Evolutionary conservation across 2,888 invertebrate genomes (phyloP).

Genomic region (Polymixis flavicincta): DNA sequence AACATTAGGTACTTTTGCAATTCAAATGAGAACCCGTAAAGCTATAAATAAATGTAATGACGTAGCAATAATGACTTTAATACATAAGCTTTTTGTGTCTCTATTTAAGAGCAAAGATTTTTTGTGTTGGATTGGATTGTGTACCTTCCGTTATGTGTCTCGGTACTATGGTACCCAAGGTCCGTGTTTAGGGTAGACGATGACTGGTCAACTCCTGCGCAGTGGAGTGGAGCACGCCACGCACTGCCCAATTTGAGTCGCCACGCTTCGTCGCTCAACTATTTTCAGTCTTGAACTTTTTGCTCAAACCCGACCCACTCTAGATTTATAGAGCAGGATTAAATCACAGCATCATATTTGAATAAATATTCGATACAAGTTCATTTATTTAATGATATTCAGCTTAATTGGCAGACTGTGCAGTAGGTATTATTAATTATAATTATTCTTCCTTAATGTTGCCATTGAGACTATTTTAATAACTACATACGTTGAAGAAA

Average conservation of each 20-base stretch:
- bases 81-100: slow-evolving; percentile 18
- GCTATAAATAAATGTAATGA: slow-evolving; percentile 6
- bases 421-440: slow-evolving; percentile 27
- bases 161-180: slow-evolving; percentile 48
- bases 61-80: slow-evolving; percentile 16
- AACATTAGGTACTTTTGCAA: slow-evolving; percentile 11
- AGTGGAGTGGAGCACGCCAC: slow-evolving; percentile 78
- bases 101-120: slow-evolving; percentile 11
- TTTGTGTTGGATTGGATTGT: slow-evolving; percentile 21
- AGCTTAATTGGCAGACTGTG: slow-evolving; percentile 8
- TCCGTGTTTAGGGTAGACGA: slow-evolving; percentile 65
- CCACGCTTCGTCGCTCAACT: slow-evolving; percentile 77
- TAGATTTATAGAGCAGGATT: slow-evolving; percentile 56
- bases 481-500: slow-evolving; percentile 11
- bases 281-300: slow-evolving; percentile 77
- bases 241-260: slow-evolving; percentile 77
- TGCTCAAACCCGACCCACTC: slow-evolving; percentile 63
- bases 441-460: slow-evolving; percentile 41
- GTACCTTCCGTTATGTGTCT: slow-evolving; percentile 36
- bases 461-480: slow-evolving; percentile 31
- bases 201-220: slow-evolving; percentile 82
- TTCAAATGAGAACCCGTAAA: slow-evolving; percentile 15
- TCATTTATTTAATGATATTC: slow-evolving; percentile 17
- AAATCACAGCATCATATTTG: slow-evolving; percentile 50
- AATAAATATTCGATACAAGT: slow-evolving; percentile 46